Percentiles rank a stretch among this genome's conserved stretches.
These are phyloP conservation scores for Drosophila tanythrix DNA, from an alignment of 2,888 invertebrate species.

Conservation along the genomic window DNA sequence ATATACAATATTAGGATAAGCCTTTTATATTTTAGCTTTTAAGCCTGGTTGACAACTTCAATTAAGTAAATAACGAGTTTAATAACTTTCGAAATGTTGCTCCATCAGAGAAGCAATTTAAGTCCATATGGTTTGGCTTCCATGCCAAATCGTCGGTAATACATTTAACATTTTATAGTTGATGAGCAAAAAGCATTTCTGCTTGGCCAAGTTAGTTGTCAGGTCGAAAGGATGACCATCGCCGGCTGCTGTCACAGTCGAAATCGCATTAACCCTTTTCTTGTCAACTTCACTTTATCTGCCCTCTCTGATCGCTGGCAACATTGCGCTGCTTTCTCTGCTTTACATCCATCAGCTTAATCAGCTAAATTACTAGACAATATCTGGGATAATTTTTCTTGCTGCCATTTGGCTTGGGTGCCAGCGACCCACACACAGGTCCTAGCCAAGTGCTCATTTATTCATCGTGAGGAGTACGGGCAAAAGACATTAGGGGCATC, in stretches of 20 bases:
- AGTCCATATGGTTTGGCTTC: background rate
- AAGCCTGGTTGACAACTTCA: background rate
- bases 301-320: slow-evolving; percentile 66
- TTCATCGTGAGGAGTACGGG: slow-evolving; percentile 63
- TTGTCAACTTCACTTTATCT: slow-evolving; percentile 51
- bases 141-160: background rate
- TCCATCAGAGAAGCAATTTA: background rate
- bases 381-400: slow-evolving; percentile 80
- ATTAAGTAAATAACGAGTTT: background rate
- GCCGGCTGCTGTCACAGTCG: slow-evolving; percentile 67
- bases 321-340: slow-evolving; percentile 63
- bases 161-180: slow-evolving; percentile 4
- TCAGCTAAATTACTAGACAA: slow-evolving; percentile 81
- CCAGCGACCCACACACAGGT: slow-evolving; percentile 38
- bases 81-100: background rate
- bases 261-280: slow-evolving; percentile 79
- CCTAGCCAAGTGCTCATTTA: slow-evolving; percentile 77
- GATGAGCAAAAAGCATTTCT: slow-evolving; percentile 1
- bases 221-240: slow-evolving; percentile 33
- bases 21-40: background rate
- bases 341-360: slow-evolving; percentile 81
- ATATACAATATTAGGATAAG: background rate
- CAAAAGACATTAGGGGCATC: slow-evolving; percentile 76
- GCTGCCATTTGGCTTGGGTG: slow-evolving; percentile 68
- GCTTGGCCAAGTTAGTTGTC: slow-evolving; percentile 10